phyloP scores from a whole-genome alignment of 2,888 invertebrate species.

The Ethmia dodecea region DNA sequence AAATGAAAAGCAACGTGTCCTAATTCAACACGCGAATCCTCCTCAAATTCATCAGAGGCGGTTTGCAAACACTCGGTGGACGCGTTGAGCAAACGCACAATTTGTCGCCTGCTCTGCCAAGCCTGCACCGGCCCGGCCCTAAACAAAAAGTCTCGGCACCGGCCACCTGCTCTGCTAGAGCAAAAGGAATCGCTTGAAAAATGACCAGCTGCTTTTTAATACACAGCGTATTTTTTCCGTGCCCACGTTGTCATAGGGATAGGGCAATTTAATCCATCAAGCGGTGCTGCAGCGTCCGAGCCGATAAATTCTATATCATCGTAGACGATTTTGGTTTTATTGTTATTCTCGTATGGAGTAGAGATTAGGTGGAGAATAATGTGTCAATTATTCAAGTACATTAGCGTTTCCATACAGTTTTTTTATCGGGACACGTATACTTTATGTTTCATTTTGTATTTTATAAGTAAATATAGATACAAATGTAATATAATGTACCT shows the following conservation, averaged over 20 bases:
- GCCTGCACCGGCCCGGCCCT: slow-evolving; percentile 6
- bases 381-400: slow-evolving; percentile 3
- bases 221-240: slow-evolving; percentile 72
- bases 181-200: slow-evolving; percentile 77
- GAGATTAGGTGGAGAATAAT: slow-evolving; percentile 41
- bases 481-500: too few species aligned
- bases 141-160: slow-evolving; percentile 32
- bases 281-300: slow-evolving; percentile 55
- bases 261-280: slow-evolving; percentile 79
- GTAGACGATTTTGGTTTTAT: slow-evolving; percentile 69
- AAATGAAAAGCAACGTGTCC: slow-evolving; percentile 40
- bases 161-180: slow-evolving; percentile 60
- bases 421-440: too few species aligned
- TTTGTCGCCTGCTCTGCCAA: slow-evolving; percentile 37
- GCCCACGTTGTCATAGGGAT: slow-evolving; percentile 75
- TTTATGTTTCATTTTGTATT: too few species aligned
- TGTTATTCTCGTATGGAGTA: slow-evolving; percentile 48
- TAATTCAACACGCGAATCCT: slow-evolving; percentile 59
- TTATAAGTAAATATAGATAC: too few species aligned
- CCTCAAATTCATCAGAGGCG: slow-evolving; percentile 60
- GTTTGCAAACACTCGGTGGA: slow-evolving; percentile 50
- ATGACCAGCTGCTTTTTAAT: slow-evolving; percentile 77
- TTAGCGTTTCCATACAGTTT: not conserved
- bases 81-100: slow-evolving; percentile 55
- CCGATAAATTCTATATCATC: slow-evolving; percentile 74